Base-by-base conservation (phyloP, 2,888 invertebrate genomes). In the Stenurella melanura region DNA sequence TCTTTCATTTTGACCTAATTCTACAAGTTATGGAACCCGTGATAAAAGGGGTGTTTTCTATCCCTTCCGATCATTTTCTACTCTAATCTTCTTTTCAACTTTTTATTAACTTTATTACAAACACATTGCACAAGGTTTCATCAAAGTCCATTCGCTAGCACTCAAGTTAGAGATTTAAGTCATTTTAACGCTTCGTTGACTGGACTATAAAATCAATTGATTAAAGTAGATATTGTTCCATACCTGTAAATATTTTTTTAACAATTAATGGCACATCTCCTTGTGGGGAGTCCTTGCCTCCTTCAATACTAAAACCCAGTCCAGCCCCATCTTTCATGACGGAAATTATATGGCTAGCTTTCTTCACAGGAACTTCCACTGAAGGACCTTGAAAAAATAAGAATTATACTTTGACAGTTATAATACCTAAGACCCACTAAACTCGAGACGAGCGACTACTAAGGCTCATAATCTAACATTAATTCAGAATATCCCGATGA, bases 221-320 rank as follows among this genome's bases (percentile, higher is more conserved):
- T 26, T 2, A 26, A 26, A 4, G 30, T 34, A 9, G 6, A 34
- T 38, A 73, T 54, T 21, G 56, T 17, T 15, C n/a, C 42, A 88
- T 90, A 97, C 98, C 97, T 92, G 96, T 96, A 88, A 98, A 98
- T 83, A 98, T 94, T 91, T 97, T 97, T 90, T 97, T 98, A 85
- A 98, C 94, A 71, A 95, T 93, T 79, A 98, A 92, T 64, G 98
- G 97, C 85, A 94, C 92, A 89, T 98, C 96, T 26, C 98, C 98
- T 78, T 94, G 92, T 7, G 96, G 96, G 26, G 97, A 97, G 89
- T 96, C 97, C 82, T 95, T 94, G 67, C 98, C 98, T 71, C 98
- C 98, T 86, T 98, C 97, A 80, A 98, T 93, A 85, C 97, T 97
- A 89, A 98, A 97, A 69, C 98, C 98, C 74, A 98, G 92, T 6